Base-by-base conservation (phyloP, 2,888 invertebrate genomes). In the Drosophila quinaria region DNA sequence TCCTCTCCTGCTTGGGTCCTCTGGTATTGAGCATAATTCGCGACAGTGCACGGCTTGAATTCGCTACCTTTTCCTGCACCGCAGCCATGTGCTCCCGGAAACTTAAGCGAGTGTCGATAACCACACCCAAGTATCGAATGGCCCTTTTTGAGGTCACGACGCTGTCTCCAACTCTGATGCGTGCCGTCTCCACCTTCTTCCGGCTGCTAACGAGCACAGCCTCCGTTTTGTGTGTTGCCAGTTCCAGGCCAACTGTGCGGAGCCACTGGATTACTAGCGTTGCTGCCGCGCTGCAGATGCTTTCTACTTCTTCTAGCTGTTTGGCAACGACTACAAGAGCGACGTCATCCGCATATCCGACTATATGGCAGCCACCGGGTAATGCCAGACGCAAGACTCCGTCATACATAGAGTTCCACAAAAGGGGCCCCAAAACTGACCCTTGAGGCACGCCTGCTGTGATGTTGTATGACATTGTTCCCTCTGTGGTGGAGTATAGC, bases 371-470 rank as follows among this genome's bases (percentile, higher is more conserved):
- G n/a, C 37, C 37, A 2, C 6, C 44, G 3, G 46, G 25, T 9
- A 46, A n/a, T 29, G 9, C 9, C 9, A 47, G 29, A 4, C 46
- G 25, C 4, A 47, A 15, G 4, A 29, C 15, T 15, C 46, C 29
- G 4, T 47, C 46, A 9, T 29, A 47, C 46, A 47, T 47, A 9
- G 15, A n/a, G 15, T 47, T 47, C 46, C 29, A 47, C 9, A 47
- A 9, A 3, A 41, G 39, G 3, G 39, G 39, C 39, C 39, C 39
- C 17, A 41, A 17, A 0, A 41, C 15, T 41, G 29, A 47, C n/a
- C 46, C 46, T 25, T 29, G 29, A 3, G 25, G 46, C 9, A 29
- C 15, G 0, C 29, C 29, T 4, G 25, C n/a, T 8, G 44, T 44
- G 1, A 44, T 13, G 19, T 11, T 11, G 13, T 44, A 11, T n/a